Conservation (phyloP, 1,140 invertebrate species). For the Oryzaephilus surinamensis region DNA sequence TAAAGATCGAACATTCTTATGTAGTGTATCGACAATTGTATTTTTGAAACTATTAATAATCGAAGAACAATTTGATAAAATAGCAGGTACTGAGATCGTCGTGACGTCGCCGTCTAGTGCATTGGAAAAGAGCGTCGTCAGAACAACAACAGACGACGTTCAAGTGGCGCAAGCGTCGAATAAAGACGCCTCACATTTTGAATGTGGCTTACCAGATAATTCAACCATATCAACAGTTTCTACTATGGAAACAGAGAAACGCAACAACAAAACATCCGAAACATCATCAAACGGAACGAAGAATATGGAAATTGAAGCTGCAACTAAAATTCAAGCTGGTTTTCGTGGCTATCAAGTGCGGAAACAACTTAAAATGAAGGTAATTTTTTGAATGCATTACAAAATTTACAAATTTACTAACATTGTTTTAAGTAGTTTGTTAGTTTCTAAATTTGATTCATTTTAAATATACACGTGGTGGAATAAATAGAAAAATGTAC, state of each 20-base stretch:
- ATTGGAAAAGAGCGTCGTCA: too few species aligned
- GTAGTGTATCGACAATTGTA: too few species aligned
- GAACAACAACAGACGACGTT: conserved; percentile 5
- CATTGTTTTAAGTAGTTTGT: neutral
- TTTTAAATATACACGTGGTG: too few species aligned
- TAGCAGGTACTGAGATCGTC: conserved; percentile 33
- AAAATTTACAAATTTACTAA: neutral
- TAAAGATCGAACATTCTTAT: too few species aligned
- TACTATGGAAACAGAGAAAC: conserved; percentile 19
- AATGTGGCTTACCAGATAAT: conserved; percentile 6
- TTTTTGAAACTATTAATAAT: too few species aligned
- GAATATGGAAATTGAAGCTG: conserved; percentile 44
- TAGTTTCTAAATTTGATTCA: neutral
- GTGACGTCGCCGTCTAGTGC: conserved; percentile 29
- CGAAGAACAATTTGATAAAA: too few species aligned
- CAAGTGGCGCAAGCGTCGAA: conserved; percentile 15
- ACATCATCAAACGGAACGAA: conserved; percentile 17
- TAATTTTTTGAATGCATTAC: conserved; percentile 10
- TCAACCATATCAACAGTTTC: conserved; percentile 2
- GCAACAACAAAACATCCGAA: conserved; percentile 25
- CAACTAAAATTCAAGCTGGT: conserved; percentile 63
- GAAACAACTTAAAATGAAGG: conserved; percentile 46
- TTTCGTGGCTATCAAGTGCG: conserved; percentile 60
- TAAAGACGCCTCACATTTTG: conserved; percentile 19
- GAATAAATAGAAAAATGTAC: neutral